Conservation (phyloP, 23 tunicate species). For the Botrylloides violaceus region DNA sequence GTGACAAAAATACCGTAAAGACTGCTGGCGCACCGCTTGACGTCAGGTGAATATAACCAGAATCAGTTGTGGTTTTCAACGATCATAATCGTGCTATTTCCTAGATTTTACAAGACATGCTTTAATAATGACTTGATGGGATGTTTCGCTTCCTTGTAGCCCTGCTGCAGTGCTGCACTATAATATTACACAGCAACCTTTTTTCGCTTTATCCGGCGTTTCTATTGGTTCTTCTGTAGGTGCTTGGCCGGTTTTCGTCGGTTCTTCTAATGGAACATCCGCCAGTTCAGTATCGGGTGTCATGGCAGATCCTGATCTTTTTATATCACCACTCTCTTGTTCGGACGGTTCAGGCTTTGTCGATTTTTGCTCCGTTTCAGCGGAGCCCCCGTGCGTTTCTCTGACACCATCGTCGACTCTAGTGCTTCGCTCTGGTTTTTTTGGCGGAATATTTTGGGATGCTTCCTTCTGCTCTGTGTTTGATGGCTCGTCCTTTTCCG, state of each 20-base stretch:
- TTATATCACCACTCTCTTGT: not conserved
- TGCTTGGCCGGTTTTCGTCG: not conserved
- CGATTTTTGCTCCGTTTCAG: not conserved
- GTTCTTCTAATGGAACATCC: slow-evolving; percentile 19
- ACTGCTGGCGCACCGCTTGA: no score
- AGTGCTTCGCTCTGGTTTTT: no score
- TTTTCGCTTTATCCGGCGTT: slow-evolving; percentile 13
- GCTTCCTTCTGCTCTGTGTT: not conserved
- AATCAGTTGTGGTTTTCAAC: no score
- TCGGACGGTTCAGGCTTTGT: not conserved
- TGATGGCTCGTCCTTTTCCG: not conserved
- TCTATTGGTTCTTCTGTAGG: slow-evolving; percentile 6
- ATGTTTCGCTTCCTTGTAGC: no score
- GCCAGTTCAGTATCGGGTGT: slow-evolving; percentile 23
- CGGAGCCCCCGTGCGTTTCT: not conserved
- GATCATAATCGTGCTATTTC: not conserved
- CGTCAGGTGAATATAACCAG: no score
- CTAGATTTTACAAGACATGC: not conserved
- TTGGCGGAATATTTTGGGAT: not conserved
- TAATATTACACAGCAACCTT: slow-evolving; percentile 19
- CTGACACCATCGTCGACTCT: not conserved
- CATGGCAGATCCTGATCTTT: slow-evolving; percentile 12
- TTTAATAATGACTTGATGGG: no score
- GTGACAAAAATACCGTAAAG: no score
- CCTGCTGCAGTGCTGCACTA: not conserved